Percentiles rank a stretch among this genome's conserved stretches.
phyloP scores from a whole-genome alignment of 2,113 vertebrate genomes.

The Ornithorhynchus anatinus region DNA sequence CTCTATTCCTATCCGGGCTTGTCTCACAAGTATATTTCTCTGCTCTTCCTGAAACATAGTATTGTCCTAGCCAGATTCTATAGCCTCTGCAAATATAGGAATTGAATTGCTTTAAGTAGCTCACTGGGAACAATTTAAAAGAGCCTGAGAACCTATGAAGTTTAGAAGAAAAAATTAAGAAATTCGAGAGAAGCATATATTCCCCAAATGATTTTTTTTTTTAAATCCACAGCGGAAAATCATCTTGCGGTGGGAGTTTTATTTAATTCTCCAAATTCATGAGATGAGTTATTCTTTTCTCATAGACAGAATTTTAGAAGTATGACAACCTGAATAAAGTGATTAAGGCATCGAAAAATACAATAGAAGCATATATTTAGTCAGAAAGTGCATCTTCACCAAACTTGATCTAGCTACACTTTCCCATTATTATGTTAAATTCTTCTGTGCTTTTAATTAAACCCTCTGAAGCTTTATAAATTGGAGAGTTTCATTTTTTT shows the following conservation, averaged over 20 bases:
- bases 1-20: conserved; percentile 62
- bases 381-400: not conserved
- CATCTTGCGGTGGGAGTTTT: not conserved
- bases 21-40: conserved; percentile 49
- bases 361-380: not conserved
- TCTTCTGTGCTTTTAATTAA: conserved; percentile 15
- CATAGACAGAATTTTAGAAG: conserved; percentile 19
- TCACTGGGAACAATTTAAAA: conserved; percentile 41
- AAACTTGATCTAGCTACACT: not conserved
- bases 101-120: conserved; percentile 38
- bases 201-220: conserved; percentile 21
- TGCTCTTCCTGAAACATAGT: conserved; percentile 45
- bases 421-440: not conserved
- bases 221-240: conserved; percentile 15
- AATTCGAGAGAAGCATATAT: conserved; percentile 9
- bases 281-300: conserved; percentile 22
- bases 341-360: not conserved
- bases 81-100: conserved; percentile 32
- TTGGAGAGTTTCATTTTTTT: not conserved
- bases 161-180: too few relatives aligned
- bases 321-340: not conserved
- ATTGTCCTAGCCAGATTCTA: conserved; percentile 27
- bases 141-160: too few relatives aligned
- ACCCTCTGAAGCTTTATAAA: not conserved
- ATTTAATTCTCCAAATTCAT: conserved; percentile 24